These are phyloP conservation scores for Ceryle rudis DNA, from an alignment of 2,797 vertebrate genomes.

Conservation along the genomic window DNA sequence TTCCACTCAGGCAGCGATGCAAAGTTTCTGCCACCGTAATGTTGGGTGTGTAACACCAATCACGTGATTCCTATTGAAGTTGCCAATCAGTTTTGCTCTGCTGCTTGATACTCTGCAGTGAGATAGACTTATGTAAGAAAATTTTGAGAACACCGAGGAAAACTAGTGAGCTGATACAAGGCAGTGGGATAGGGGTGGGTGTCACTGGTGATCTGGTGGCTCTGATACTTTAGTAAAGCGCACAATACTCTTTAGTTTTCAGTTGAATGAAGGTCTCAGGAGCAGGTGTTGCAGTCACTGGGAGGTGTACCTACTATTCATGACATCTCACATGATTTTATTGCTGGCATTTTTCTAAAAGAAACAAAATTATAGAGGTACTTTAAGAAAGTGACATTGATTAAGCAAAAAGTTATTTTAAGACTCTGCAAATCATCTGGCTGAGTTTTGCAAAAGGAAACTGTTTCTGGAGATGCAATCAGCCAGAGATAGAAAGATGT, in stretches of 20 bases:
- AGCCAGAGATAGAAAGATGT: not conserved
- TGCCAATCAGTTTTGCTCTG: not conserved
- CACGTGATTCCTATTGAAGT: not conserved
- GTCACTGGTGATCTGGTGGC: not conserved
- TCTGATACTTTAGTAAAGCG: not conserved
- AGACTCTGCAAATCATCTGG: constrained; percentile 47
- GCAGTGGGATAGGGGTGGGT: not conserved
- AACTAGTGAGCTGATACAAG: not conserved
- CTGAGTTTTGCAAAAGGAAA: constrained; percentile 39
- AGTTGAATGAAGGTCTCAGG: not conserved
- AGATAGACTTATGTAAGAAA: not conserved
- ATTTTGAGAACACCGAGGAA: not conserved
- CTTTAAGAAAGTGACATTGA: constrained; percentile 38
- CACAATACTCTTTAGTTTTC: not conserved
- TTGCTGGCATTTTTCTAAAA: constrained; percentile 6
- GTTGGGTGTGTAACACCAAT: not conserved
- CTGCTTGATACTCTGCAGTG: not conserved
- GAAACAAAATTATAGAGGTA: not conserved
- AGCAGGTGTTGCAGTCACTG: not conserved
- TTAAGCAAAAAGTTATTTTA: constrained; percentile 67
- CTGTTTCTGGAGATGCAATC: constrained; percentile 23
- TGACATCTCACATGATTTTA: not conserved
- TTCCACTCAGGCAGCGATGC: not conserved
- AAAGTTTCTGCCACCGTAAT: not conserved
- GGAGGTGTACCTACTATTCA: not conserved